phyloP scores from a whole-genome alignment of 1,140 invertebrate genomes.

The Pinna nobilis region DNA sequence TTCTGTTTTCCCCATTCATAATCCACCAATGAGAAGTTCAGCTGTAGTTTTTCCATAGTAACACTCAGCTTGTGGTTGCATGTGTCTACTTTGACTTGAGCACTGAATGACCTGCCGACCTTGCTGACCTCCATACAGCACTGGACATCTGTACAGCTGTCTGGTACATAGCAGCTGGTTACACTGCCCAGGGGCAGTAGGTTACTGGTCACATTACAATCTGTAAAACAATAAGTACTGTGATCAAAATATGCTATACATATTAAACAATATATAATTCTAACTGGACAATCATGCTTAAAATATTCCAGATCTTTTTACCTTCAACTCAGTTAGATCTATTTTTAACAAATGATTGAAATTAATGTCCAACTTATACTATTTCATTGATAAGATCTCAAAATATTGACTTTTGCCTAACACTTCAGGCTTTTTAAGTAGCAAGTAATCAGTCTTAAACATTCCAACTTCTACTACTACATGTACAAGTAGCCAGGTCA shows the following conservation, averaged over 20 bases:
- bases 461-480: too few species aligned
- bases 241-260: not conserved
- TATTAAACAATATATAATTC: not conserved
- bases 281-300: too few species aligned
- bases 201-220: slow-evolving; percentile 4
- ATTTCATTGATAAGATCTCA: too few species aligned
- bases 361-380: too few species aligned
- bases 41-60: slow-evolving; percentile 34
- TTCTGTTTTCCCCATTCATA: slow-evolving; percentile 35
- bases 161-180: slow-evolving; percentile 25
- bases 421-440: too few species aligned
- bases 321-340: too few species aligned
- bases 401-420: too few species aligned
- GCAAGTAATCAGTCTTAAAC: too few species aligned
- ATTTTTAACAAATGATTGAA: too few species aligned
- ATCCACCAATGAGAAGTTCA: slow-evolving; percentile 21
- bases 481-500: too few species aligned
- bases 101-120: slow-evolving; percentile 38
- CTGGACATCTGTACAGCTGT: slow-evolving; percentile 14
- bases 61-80: slow-evolving; percentile 44
- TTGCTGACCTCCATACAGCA: slow-evolving; percentile 13
- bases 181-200: slow-evolving; percentile 16
- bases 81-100: slow-evolving; percentile 29
- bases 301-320: too few species aligned
- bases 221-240: not conserved